A percentile compares a stretch with the other conserved stretches of the same genome.
Evolutionary conservation across 2,888 invertebrate species (phyloP).

Genomic region (Branchipolynoe longqiensis): DNA sequence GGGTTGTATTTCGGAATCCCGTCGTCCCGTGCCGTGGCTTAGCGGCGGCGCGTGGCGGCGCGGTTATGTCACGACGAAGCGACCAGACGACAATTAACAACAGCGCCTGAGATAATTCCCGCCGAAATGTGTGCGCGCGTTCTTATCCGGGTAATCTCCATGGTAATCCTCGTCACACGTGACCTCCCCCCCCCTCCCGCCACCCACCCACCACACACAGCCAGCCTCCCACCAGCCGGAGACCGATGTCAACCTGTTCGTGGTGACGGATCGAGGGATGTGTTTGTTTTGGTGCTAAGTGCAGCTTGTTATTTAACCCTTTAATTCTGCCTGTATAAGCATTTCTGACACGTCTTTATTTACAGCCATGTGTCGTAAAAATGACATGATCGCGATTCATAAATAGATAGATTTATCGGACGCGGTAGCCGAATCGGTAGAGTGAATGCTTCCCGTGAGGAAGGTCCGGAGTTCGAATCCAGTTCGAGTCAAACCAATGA

Average conservation of each 20-base stretch:
- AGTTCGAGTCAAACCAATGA: too few relatives aligned
- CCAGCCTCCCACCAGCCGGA: neutral
- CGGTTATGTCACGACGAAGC: neutral
- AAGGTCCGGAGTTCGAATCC: too few relatives aligned
- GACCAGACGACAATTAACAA: slow-evolving; percentile 35
- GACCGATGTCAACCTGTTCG: slow-evolving; percentile 27
- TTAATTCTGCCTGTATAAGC: too few relatives aligned
- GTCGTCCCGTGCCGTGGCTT: neutral
- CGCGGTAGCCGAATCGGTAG: too few relatives aligned
- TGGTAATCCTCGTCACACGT: neutral
- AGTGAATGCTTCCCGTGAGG: too few relatives aligned
- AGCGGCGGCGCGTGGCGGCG: slow-evolving; percentile 23
- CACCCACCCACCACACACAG: too few relatives aligned
- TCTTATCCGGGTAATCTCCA: slow-evolving; percentile 19
- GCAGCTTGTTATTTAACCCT: neutral
- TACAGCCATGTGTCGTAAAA: too few relatives aligned
- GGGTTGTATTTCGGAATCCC: too few relatives aligned
- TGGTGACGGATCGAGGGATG: neutral
- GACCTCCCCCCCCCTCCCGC: too few relatives aligned
- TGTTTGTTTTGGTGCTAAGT: neutral
- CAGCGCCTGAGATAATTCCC: slow-evolving; percentile 20
- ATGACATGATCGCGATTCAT: too few relatives aligned
- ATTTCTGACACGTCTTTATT: too few relatives aligned
- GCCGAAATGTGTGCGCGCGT: slow-evolving; percentile 18
- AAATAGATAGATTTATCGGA: too few relatives aligned